Evolutionary conservation across 2,797 vertebrate species (phyloP).

Genomic region (Sebastes cheni): DNA sequence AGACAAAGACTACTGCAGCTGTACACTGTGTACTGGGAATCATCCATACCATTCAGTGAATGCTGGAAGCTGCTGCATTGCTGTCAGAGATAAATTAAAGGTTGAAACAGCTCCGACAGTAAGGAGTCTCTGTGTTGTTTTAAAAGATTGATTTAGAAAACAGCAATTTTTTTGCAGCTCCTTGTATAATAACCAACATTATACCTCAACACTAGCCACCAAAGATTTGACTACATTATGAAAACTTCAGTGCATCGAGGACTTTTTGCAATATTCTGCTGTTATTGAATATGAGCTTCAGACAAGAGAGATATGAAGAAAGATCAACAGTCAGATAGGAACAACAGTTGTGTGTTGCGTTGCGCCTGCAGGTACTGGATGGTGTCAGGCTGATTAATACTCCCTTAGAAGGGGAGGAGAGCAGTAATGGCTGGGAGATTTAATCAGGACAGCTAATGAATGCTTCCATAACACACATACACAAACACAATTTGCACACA

Average conservation of each 20-base stretch:
- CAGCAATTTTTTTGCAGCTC: constrained; percentile 9
- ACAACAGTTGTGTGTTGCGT: constrained; percentile 8
- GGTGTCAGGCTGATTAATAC: constrained; percentile 70
- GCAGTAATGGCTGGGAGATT: constrained; percentile 66
- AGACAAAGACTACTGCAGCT: background rate
- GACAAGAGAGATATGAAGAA: background rate
- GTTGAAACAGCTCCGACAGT: background rate
- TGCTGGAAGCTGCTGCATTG: background rate
- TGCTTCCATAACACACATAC: constrained; percentile 23
- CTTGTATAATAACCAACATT: background rate
- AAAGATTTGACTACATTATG: background rate
- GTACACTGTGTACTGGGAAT: background rate
- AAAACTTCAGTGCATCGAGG: background rate
- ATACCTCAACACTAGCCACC: background rate
- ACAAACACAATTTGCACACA: background rate
- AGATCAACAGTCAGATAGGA: constrained; percentile 4
- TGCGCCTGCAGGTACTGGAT: constrained; percentile 43
- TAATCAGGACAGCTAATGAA: constrained; percentile 73
- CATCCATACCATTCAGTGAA: background rate
- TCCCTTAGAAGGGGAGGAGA: constrained; percentile 52
- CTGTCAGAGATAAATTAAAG: constrained; percentile 30
- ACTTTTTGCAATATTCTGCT: background rate
- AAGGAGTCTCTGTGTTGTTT: constrained; percentile 16
- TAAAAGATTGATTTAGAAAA: constrained; percentile 19
- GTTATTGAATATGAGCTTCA: background rate